phyloP scores from a whole-genome alignment of 1,140 invertebrate species.

The Sitobion miscanthi region DNA sequence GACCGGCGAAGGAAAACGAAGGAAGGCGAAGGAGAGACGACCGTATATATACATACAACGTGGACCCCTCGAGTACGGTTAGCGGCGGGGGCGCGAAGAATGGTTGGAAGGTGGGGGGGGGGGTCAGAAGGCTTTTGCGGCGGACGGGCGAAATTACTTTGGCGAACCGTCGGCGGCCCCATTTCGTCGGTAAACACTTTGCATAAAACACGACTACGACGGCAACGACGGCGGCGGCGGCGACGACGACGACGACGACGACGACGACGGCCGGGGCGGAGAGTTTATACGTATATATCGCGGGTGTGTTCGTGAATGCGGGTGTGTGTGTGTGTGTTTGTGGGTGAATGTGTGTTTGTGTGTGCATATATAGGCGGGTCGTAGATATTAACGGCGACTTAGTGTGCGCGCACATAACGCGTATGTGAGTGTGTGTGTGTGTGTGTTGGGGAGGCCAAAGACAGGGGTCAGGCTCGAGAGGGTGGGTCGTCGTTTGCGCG shows the following conservation, averaged over 20 bases:
- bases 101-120: background rate
- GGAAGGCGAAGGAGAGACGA: background rate
- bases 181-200: conserved; percentile 54
- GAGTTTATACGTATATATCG: background rate
- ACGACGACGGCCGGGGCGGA: background rate
- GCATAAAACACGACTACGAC: conserved; percentile 54
- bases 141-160: conserved; percentile 50
- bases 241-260: conserved; percentile 7
- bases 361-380: background rate
- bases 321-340: too few species aligned
- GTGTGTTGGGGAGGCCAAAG: background rate
- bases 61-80: background rate
- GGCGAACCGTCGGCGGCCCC: conserved; percentile 7
- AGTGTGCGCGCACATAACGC: background rate
- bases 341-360: too few species aligned
- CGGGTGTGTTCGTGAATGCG: too few species aligned
- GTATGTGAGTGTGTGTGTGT: background rate
- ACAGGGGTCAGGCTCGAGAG: conserved; percentile 37
- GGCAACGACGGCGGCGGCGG: conserved; percentile 13
- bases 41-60: background rate
- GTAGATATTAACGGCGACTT: background rate
- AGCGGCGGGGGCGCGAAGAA: background rate
- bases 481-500: conserved; percentile 11
- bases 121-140: conserved; percentile 46
- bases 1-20: background rate